Evolutionary conservation across 2,113 vertebrate species (phyloP).

Genomic region (Peromyscus californicus): DNA sequence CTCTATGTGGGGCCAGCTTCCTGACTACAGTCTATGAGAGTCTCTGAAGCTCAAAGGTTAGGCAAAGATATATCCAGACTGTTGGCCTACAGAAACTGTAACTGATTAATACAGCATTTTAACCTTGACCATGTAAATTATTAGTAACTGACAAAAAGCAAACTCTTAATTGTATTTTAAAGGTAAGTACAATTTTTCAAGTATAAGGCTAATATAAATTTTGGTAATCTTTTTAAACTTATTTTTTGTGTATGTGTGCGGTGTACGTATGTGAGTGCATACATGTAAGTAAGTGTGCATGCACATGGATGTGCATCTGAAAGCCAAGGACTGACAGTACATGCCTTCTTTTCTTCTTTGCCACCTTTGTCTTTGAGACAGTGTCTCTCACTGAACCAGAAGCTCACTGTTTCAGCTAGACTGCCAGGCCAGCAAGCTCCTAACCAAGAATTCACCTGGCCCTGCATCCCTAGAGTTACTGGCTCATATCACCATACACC

Average conservation of each 20-base stretch:
- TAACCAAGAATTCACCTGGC: background rate
- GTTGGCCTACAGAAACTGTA: slow-evolving; percentile 19
- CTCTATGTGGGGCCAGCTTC: background rate
- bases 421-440: background rate
- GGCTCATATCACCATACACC: background rate
- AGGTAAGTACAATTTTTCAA: background rate
- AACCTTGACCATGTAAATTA: slow-evolving; percentile 41
- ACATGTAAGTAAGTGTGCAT: background rate
- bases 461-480: background rate
- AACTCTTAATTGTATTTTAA: slow-evolving; percentile 26
- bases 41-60: slow-evolving; percentile 46
- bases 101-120: slow-evolving; percentile 52
- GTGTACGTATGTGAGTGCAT: background rate
- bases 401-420: background rate
- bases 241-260: background rate
- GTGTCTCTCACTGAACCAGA: background rate
- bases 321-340: background rate
- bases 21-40: background rate
- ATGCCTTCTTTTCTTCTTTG: background rate
- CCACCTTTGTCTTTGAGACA: background rate
- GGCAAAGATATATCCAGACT: background rate
- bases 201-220: background rate
- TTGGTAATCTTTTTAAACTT: background rate
- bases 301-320: background rate
- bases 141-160: slow-evolving; percentile 53